phyloP scores from a whole-genome alignment of 2,888 invertebrate genomes.

The Aethes cnicana region DNA sequence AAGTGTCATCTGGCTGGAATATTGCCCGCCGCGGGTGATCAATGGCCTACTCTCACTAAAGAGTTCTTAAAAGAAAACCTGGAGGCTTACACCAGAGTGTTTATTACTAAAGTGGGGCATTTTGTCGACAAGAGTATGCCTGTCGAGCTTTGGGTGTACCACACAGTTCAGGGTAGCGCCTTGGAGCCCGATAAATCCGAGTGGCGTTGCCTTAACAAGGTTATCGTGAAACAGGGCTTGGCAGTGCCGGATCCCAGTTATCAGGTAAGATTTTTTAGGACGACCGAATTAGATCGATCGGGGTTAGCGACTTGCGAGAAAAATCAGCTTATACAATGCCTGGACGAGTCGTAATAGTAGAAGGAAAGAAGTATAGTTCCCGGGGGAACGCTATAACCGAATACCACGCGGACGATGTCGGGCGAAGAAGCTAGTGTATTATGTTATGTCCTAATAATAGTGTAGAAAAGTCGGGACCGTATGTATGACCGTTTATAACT shows the following conservation, averaged over 20 bases:
- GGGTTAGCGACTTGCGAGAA: too few relatives aligned
- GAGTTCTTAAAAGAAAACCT: constrained; percentile 70
- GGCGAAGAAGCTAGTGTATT: too few relatives aligned
- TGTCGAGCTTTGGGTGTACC: constrained; percentile 80
- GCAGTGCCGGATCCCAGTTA: not conserved
- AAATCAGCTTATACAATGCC: too few relatives aligned
- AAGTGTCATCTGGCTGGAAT: constrained; percentile 84
- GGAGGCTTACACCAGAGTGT: constrained; percentile 52
- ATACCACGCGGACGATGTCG: too few relatives aligned
- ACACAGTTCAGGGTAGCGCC: constrained; percentile 73
- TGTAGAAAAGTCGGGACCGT: too few relatives aligned
- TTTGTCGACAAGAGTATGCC: constrained; percentile 45
- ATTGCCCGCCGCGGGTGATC: not conserved
- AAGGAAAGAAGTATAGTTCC: too few relatives aligned
- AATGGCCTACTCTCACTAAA: constrained; percentile 38
- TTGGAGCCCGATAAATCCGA: constrained; percentile 78
- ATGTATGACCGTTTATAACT: too few relatives aligned
- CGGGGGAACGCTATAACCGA: too few relatives aligned
- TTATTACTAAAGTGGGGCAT: constrained; percentile 59
- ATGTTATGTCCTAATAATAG: too few relatives aligned
- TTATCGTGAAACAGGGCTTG: constrained; percentile 66
- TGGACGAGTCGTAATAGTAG: too few relatives aligned
- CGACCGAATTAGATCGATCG: too few relatives aligned
- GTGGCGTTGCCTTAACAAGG: constrained; percentile 80
- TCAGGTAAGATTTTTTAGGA: too few relatives aligned